Evolutionary conservation across 2,797 vertebrate species (phyloP), one percentile per base, ranked within the genome.

Genomic region (Peromyscus melanophrys): DNA sequence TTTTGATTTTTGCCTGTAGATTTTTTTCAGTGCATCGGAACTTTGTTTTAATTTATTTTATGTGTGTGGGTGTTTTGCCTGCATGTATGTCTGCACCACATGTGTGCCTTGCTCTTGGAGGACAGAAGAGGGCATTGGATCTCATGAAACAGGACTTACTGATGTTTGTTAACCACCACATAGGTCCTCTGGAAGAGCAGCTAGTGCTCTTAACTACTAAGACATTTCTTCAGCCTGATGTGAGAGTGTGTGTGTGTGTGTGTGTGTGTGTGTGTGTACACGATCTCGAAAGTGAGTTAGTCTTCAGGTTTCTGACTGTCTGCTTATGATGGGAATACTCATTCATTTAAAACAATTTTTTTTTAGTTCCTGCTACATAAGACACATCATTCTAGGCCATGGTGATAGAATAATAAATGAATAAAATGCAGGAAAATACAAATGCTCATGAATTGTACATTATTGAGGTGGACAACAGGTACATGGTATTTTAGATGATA

Each of bases 281-380:
- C 65, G 5, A 34, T 34, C 65, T 16, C 2, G 11, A 57, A 57
- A 11, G 63, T 65, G 57, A 80, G 17, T 85, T 34, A 17, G 3
- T 89, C 61, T 87, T 63, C 57, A 69, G 37, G 10, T 93, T 92
- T 92, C 9, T 77, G 59, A 0, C 1, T 46, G 75, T 91, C 71
- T 34, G 17, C 92, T 92, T 90, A 23, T 80, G 12, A 89, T 95
- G 67, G 75, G 37, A 92, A 71, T 92, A 80, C 6, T 61, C 34
- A 92, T 61, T 82, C 13, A 55, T 77, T 89, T 55, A 59, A 71
- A 91, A 59, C 46, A 69, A 11, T 7, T 34, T 89, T 71, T 71
- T 87, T 57, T 80, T 43, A 61, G 73, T 6, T 75, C 21, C 21
- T 89, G 59, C 78, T 76, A 34, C 4, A 34, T 65, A 59, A 3